Evolutionary conservation across 2,888 invertebrate genomes (phyloP), one percentile per base, ranked within the genome.

Genomic region (Coremacera marginata): DNA sequence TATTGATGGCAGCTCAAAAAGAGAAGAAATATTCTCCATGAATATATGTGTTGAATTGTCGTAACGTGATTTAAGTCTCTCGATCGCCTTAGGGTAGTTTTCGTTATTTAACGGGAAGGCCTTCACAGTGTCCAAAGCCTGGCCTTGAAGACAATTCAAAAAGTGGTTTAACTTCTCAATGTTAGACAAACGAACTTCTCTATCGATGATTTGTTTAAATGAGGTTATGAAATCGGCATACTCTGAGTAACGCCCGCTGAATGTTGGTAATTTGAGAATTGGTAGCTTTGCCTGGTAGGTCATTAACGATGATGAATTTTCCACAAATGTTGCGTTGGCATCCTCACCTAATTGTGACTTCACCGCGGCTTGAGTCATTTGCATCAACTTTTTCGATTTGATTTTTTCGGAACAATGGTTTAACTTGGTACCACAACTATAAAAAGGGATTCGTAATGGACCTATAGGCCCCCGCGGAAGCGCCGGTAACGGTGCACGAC

Each of bases 31-130:
- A n/a, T 49, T 77, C 49, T 79, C 77, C 57, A 79, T 44, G 31
- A 80, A 79, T 1, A 80, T 79, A 11, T 76, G 68, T 14, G 78
- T 77, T 27, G 63, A 27, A 14, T 79, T 78, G 57, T 81, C 80
- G 14, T 77, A 79, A 14, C 73, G 67, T 22, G 67, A 73, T 22
- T 77, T 76, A 0, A 79, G 51, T 37, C 37, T 37, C 7, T 37
- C 37, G 37, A 37, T 3, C 1, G 37, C 37, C 8, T 37, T 37
- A 37, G 68, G 60, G 22, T 80, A 80, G 34, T 80, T 78, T 22
- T 80, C 78, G 5, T 77, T 70, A 3, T 78, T 76, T 11, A 79
- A 70, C 31, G 77, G 78, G 11, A 80, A 79, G 0, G 72, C 75
- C 31, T 76, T 76, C 7, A 78, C 70, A 11, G 80, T 78, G 3